Base-by-base conservation (phyloP, 2,113 vertebrate species). In the Zosterops japonicus region DNA sequence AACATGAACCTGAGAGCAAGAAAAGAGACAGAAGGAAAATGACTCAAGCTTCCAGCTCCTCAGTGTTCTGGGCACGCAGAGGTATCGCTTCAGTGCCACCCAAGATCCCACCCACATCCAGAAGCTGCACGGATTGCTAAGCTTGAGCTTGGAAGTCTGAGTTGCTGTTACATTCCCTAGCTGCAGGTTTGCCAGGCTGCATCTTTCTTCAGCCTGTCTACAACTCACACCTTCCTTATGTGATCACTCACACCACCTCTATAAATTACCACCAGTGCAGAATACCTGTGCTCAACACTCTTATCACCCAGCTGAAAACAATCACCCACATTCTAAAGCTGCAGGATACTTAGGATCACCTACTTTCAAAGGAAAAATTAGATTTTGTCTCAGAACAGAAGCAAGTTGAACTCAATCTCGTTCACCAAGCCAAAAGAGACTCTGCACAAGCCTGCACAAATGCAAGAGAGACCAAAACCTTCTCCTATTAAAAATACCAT, bases 191-290 rank as follows among this genome's bases (percentile, higher is more conserved):
- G 59, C 59, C 59, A 80, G 31, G 41, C 46, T 79, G 31, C 46
- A 70, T 47, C 39, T 84, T 89, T 33, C 22, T 31, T 22, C 53
- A 82, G 41, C 41, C 68, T 41, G 3, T 9, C 68, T 88, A 67
- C 7, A 11, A 16, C 22, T 81, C 2, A 1, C 36, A 7, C 3
- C 0, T 67, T 63, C 3, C 0, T 67, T 63, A 5, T 8, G 19
- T 31, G 46, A 59, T 49, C 36, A 9, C 42, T 72, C 29, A 10
- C 23, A 20, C 2, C 12, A 44, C 16, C 28, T 67, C 78, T 47
- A 20, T 8, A 46, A 50, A 46, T 52, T 36, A 49, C 25, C 19
- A 17, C n/a, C 23, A 25, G 61, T 42, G 46, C 25, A 85, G 35
- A 95, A 90, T 35, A 77, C 31, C 57, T 84, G 77, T 36, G 23